Evolutionary conservation across 2,888 invertebrate genomes (phyloP).

Genomic region (Drosophila affinis): DNA sequence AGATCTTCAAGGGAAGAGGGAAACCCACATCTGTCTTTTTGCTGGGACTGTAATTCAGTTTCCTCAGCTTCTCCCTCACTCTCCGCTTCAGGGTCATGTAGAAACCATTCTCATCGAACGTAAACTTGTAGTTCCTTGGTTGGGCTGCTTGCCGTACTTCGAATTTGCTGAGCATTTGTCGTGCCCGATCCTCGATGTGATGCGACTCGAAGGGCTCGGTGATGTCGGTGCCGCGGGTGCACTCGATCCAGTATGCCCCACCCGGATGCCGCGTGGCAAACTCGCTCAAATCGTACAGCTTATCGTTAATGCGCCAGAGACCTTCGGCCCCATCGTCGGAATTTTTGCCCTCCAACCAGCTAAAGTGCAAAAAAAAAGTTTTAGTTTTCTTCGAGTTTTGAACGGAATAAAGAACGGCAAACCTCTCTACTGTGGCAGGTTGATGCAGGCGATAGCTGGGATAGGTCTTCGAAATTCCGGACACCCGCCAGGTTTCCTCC

Average conservation of each 20-base stretch:
- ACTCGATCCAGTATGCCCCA: constrained; percentile 89
- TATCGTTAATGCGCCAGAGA: constrained; percentile 90
- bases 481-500: constrained; percentile 71
- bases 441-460: constrained; percentile 76
- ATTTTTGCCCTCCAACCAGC: constrained; percentile 87
- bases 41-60: constrained; percentile 83
- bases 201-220: constrained; percentile 91
- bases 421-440: constrained; percentile 72
- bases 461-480: constrained; percentile 78
- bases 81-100: constrained; percentile 88
- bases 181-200: constrained; percentile 87
- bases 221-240: constrained; percentile 90
- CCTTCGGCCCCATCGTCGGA: constrained; percentile 89
- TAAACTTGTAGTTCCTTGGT: constrained; percentile 88
- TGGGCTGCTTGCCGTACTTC: constrained; percentile 86
- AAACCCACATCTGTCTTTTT: constrained; percentile 72
- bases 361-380: constrained; percentile 34
- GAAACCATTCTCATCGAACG: constrained; percentile 89
- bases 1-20: neutral
- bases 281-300: constrained; percentile 91
- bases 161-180: constrained; percentile 86
- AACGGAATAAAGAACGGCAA: constrained; percentile 13
- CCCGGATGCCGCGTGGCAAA: constrained; percentile 93
- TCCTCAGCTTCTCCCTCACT: constrained; percentile 85
- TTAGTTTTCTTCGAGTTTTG: neutral